Evolutionary conservation across 37 sponge, comb jelly and placozoan species (phyloP).

Genomic region (Aphrocallistes beatrix): DNA sequence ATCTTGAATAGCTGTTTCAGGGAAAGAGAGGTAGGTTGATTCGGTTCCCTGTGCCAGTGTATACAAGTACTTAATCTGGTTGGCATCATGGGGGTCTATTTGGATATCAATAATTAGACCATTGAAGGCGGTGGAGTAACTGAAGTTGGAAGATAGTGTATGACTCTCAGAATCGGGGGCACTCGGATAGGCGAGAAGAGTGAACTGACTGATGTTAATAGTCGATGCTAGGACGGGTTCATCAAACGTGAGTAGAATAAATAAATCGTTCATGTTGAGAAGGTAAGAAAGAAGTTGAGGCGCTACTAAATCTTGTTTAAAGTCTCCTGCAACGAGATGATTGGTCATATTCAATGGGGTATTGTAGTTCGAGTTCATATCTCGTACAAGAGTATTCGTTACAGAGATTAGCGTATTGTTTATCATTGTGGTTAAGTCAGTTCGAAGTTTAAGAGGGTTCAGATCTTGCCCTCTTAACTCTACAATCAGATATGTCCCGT

Average conservation of each 20-base stretch:
- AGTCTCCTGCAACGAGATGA: neutral
- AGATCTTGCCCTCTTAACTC: constrained; percentile 33
- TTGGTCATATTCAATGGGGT: neutral
- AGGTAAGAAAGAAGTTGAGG: constrained; percentile 22
- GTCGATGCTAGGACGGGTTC: constrained; percentile 33
- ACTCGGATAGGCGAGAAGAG: constrained; percentile 26
- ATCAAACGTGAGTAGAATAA: constrained; percentile 52
- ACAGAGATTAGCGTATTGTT: neutral
- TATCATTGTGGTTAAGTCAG: constrained; percentile 38
- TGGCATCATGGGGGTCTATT: constrained; percentile 33
- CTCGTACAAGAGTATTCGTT: neutral
- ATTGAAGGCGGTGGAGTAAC: constrained; percentile 35
- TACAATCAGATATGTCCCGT: constrained; percentile 29
- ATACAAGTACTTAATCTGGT: constrained; percentile 33
- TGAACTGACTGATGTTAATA: constrained; percentile 51
- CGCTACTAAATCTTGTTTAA: neutral
- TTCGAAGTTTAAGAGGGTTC: constrained; percentile 54
- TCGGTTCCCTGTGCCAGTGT: constrained; percentile 33
- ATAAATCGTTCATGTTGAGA: constrained; percentile 46
- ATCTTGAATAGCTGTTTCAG: constrained; percentile 38
- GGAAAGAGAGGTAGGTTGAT: constrained; percentile 64
- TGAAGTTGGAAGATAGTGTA: neutral
- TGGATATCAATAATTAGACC: constrained; percentile 42
- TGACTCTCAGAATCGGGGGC: neutral
- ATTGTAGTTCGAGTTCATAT: neutral